These are phyloP conservation scores for Pollenia angustigena DNA, from an alignment of 2,888 invertebrate species.

Conservation along the genomic window DNA sequence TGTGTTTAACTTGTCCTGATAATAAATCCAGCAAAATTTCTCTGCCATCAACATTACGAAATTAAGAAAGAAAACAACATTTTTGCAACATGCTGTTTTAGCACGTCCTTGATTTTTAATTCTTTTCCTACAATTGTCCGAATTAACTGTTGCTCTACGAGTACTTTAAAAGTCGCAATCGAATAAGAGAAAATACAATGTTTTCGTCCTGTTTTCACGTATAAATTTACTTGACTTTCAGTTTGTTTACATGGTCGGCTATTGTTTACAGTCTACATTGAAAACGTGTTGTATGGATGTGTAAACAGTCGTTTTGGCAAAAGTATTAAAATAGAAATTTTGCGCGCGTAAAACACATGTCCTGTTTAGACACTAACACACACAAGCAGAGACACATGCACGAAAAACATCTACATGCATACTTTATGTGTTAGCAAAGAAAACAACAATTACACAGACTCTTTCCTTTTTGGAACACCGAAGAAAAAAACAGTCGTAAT, in stretches of 20 bases:
- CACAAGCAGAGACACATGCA: neutral
- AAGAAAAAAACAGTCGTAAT: neutral
- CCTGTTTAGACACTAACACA: conserved; percentile 20
- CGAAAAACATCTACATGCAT: neutral
- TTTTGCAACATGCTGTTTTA: conserved; percentile 57
- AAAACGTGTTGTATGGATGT: conserved; percentile 1
- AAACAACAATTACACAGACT: conserved; percentile 14
- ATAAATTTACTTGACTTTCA: conserved; percentile 49
- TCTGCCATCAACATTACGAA: conserved; percentile 6
- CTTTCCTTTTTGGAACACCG: neutral
- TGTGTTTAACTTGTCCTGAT: too few relatives aligned
- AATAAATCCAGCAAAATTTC: neutral
- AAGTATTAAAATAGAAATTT: conserved; percentile 36
- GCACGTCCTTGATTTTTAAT: conserved; percentile 61
- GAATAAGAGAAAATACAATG: conserved; percentile 13
- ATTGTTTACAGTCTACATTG: conserved; percentile 41
- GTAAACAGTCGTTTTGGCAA: conserved; percentile 13
- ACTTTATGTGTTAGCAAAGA: neutral
- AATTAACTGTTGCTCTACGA: conserved; percentile 24
- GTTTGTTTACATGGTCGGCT: conserved; percentile 27
- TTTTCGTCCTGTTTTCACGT: neutral
- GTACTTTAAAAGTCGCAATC: conserved; percentile 8
- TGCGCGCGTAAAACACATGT: conserved; percentile 63
- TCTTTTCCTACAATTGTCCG: neutral
- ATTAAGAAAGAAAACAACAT: neutral